Conservation (phyloP, 2,888 invertebrate genomes). For the Agonopterix subpropinquella region DNA sequence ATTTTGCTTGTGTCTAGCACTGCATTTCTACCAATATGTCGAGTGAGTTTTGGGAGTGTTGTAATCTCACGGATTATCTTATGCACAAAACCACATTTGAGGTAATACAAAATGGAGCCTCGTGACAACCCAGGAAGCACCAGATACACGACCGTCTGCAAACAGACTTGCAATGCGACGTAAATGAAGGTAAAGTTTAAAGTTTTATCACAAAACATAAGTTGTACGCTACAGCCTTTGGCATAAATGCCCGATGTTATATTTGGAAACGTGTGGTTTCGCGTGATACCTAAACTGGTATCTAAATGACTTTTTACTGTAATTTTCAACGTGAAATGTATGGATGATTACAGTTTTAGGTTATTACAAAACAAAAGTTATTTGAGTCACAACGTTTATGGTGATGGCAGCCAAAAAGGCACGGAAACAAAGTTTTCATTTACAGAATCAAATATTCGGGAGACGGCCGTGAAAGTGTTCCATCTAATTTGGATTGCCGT, state of each 20-base stretch:
- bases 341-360: neutral
- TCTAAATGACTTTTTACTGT: neutral
- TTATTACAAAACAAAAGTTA: neutral
- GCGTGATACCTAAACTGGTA: neutral
- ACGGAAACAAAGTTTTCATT: neutral
- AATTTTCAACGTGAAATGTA: neutral
- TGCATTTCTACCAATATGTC: too few species aligned
- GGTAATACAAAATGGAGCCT: too few species aligned
- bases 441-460: neutral
- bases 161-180: too few species aligned
- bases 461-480: neutral
- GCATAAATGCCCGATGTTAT: neutral
- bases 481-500: slow-evolving; percentile 5
- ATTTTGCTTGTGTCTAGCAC: too few species aligned
- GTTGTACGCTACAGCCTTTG: neutral
- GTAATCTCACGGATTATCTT: too few species aligned
- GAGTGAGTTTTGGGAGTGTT: too few species aligned
- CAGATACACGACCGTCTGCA: too few species aligned
- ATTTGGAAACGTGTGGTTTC: neutral
- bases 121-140: too few species aligned
- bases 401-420: neutral
- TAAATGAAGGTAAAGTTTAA: too few species aligned
- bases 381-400: neutral
- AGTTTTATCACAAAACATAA: too few species aligned
- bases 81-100: too few species aligned